phyloP scores from a whole-genome alignment of 2,113 vertebrate genomes.

The Seriola quinqueradiata region DNA sequence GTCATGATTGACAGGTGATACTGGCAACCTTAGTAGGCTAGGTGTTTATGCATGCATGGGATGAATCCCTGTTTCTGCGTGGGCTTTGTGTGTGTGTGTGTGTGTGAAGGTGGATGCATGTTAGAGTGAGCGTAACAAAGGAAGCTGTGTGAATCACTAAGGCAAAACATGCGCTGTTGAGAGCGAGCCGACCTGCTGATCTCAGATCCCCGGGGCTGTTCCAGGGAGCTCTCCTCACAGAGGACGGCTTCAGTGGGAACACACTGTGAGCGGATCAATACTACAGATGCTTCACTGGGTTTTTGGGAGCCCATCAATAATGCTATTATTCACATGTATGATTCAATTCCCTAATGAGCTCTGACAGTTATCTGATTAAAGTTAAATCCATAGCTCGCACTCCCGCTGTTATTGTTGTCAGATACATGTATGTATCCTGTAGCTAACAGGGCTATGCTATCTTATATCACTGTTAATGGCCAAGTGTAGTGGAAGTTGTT shows the following conservation, averaged over 20 bases:
- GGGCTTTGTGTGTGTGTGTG: conserved; percentile 37
- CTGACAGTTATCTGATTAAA: conserved; percentile 50
- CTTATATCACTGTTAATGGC: background rate
- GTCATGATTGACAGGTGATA: conserved; percentile 66
- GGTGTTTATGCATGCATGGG: conserved; percentile 71
- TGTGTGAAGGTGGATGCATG: conserved; percentile 57
- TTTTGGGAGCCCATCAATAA: conserved; percentile 54
- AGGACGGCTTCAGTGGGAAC: conserved; percentile 42
- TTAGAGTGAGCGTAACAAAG: conserved; percentile 42
- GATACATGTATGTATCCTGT: background rate
- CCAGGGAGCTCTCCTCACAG: conserved; percentile 47
- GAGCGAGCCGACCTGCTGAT: conserved; percentile 47
- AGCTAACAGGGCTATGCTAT: background rate
- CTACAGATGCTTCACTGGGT: conserved; percentile 47
- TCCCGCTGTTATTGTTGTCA: background rate
- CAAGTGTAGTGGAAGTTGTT: background rate
- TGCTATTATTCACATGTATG: conserved; percentile 32
- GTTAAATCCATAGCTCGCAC: conserved; percentile 48
- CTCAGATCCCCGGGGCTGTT: conserved; percentile 64
- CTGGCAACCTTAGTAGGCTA: conserved; percentile 49
- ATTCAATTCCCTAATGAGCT: conserved; percentile 49
- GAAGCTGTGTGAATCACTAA: conserved; percentile 68
- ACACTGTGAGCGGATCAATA: conserved; percentile 60
- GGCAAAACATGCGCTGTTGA: conserved; percentile 39
- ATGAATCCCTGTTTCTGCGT: conserved; percentile 63